phyloP scores from a whole-genome alignment of 2,113 vertebrate species.

The Marmota flaviventris region DNA sequence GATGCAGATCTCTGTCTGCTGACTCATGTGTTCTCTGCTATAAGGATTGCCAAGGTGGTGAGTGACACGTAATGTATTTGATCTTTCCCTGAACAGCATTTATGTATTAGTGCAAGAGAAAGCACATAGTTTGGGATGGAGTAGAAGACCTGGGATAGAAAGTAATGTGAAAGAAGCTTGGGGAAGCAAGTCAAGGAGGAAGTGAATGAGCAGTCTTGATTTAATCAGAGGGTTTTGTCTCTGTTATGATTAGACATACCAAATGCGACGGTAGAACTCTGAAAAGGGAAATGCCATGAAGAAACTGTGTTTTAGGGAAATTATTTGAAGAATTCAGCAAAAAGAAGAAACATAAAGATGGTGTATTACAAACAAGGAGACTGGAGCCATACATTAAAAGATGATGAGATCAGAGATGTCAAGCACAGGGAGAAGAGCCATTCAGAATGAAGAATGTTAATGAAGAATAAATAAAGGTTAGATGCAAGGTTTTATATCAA shows the following conservation, averaged over 20 bases:
- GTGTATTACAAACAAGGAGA: not conserved
- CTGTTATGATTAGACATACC: not conserved
- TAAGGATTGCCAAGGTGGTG: not conserved
- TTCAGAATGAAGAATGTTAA: not conserved
- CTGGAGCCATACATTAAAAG: not conserved
- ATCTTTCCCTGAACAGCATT: not conserved
- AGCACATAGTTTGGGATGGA: not conserved
- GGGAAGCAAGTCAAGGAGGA: not conserved
- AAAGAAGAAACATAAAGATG: not conserved
- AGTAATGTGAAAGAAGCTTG: not conserved
- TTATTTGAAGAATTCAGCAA: slow-evolving; percentile 11
- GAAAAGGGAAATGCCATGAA: not conserved
- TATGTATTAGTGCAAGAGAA: not conserved
- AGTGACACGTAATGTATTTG: not conserved
- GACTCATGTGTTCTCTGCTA: not conserved
- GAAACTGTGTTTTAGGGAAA: slow-evolving; percentile 14
- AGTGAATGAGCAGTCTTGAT: not conserved
- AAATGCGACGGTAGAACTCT: not conserved
- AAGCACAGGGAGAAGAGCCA: not conserved
- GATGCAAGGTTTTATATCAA: not conserved
- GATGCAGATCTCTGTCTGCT: not conserved
- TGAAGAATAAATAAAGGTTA: not conserved
- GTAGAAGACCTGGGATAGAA: not conserved
- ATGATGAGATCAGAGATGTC: not conserved
- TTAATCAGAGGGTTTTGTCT: not conserved